phyloP scores from a whole-genome alignment of 2,113 vertebrate genomes.

The Sialia sialis region DNA sequence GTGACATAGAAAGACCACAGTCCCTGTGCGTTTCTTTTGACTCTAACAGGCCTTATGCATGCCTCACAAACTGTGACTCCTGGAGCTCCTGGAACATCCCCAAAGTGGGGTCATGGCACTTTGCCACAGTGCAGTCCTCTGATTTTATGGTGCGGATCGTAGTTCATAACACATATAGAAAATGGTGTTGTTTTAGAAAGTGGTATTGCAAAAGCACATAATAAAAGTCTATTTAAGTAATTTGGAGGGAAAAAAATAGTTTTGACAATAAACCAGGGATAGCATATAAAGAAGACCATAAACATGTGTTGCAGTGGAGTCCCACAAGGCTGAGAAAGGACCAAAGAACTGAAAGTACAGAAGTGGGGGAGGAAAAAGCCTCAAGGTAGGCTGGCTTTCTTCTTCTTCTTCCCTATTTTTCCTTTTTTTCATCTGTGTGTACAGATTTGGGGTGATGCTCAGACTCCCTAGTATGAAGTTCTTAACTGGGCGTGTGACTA shows the following conservation, averaged over 20 bases:
- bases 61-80: slow-evolving; percentile 1
- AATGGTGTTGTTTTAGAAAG: slow-evolving; percentile 48
- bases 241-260: background rate
- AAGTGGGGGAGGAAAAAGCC: background rate
- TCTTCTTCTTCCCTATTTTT: background rate
- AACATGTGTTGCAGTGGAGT: background rate
- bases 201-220: slow-evolving; percentile 14
- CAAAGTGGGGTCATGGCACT: slow-evolving; percentile 65
- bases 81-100: slow-evolving; percentile 34
- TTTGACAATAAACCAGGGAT: background rate
- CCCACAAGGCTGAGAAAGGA: background rate
- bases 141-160: slow-evolving; percentile 11
- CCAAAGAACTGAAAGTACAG: background rate
- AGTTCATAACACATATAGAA: slow-evolving; percentile 33
- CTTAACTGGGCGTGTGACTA: background rate
- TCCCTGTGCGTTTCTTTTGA: background rate
- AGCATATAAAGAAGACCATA: background rate
- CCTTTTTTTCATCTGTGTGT: background rate
- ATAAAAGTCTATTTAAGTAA: slow-evolving; percentile 57
- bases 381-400: background rate
- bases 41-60: background rate
- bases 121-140: slow-evolving; percentile 48
- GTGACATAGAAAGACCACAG: background rate
- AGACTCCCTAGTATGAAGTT: background rate
- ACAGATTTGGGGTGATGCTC: background rate